Conservation (phyloP, 2,797 vertebrate genomes). For the Harpagifer antarcticus region DNA sequence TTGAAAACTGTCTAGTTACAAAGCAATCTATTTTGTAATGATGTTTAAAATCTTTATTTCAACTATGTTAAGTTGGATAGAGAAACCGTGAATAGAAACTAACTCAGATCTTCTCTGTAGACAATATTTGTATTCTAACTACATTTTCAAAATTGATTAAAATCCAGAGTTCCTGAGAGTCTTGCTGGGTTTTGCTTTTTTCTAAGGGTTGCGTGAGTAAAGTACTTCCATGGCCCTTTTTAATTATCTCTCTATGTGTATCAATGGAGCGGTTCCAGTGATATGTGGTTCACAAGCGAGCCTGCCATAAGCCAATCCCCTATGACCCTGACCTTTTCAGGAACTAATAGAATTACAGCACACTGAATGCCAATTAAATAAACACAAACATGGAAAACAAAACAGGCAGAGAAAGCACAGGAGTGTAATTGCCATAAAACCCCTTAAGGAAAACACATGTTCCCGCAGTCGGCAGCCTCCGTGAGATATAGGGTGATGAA, state of each 20-base stretch:
- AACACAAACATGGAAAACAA: conserved; percentile 77
- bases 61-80: conserved; percentile 29
- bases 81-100: conserved; percentile 51
- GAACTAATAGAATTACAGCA: conserved; percentile 80
- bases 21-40: conserved; percentile 33
- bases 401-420: conserved; percentile 66
- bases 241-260: conserved; percentile 58
- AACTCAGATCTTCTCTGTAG: conserved; percentile 16
- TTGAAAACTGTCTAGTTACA: conserved; percentile 17
- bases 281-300: conserved; percentile 45
- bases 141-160: conserved; percentile 60
- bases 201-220: conserved; percentile 54
- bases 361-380: conserved; percentile 82
- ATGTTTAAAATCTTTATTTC: conserved; percentile 49
- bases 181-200: conserved; percentile 33
- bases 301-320: conserved; percentile 72
- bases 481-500: conserved; percentile 62
- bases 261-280: conserved; percentile 37
- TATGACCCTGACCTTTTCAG: conserved; percentile 82
- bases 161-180: conserved; percentile 30
- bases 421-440: conserved; percentile 78
- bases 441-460: conserved; percentile 84
- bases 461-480: conserved; percentile 67
- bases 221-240: conserved; percentile 50
- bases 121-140: conserved; percentile 48